phyloP scores from a whole-genome alignment of 2,888 invertebrate species.

The Aethes cnicana region DNA sequence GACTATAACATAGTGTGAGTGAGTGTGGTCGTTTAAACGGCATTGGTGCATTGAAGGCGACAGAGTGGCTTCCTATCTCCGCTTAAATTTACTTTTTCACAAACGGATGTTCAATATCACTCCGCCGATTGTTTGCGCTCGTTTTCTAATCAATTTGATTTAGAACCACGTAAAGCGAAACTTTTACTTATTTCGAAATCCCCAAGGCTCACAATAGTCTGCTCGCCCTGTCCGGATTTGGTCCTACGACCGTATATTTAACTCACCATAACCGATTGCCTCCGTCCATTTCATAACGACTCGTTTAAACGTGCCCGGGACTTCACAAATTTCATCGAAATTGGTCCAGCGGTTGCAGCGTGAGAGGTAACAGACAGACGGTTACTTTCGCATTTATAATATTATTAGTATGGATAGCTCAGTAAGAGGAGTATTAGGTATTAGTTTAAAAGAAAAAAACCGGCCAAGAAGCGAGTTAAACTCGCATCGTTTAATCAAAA shows the following conservation, averaged over 20 bases:
- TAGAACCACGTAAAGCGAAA: neutral
- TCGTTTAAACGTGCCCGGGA: constrained; percentile 4
- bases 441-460: no score
- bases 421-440: no score
- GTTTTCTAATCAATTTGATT: constrained; percentile 28
- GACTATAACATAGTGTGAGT: no score
- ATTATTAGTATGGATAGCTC: no score
- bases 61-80: neutral
- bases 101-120: constrained; percentile 16
- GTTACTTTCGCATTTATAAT: no score
- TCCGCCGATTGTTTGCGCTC: constrained; percentile 15
- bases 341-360: no score
- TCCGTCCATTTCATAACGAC: constrained; percentile 15
- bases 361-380: no score
- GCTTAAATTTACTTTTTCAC: neutral
- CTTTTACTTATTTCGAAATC: neutral
- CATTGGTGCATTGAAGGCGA: neutral
- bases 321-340: no score
- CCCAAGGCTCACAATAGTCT: constrained; percentile 11
- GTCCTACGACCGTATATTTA: constrained; percentile 31
- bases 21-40: no score
- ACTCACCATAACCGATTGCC: constrained; percentile 29
- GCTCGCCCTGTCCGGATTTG: constrained; percentile 12
- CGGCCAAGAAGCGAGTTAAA: no score
- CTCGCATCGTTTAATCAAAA: no score